Conservation (phyloP, 2,888 invertebrate species). For the Trichacis sp. region DNA sequence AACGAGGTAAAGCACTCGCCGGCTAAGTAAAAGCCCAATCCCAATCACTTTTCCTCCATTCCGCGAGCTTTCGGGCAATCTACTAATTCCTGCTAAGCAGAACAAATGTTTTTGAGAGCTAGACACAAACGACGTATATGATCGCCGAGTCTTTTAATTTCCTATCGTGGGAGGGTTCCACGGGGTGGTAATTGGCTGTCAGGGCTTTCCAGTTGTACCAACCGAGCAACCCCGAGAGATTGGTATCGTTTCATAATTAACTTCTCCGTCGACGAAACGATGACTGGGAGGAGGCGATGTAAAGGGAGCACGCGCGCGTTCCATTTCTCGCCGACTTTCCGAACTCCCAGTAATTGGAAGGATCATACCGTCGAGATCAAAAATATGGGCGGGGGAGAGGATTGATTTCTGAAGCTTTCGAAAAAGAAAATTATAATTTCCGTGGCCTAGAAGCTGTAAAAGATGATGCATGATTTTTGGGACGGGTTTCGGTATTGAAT, state of each 20-base stretch:
- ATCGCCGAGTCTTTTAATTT: conserved; percentile 69
- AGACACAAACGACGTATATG: conserved; percentile 51
- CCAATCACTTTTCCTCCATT: conserved; percentile 61
- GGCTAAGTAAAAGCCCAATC: conserved; percentile 57
- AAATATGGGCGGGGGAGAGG: background rate
- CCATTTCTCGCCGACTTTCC: background rate
- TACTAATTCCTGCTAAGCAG: conserved; percentile 64
- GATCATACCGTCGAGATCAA: background rate
- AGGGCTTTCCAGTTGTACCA: conserved; percentile 67
- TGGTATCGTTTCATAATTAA: conserved; percentile 70
- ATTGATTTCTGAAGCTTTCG: background rate
- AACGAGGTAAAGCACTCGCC: conserved; percentile 53
- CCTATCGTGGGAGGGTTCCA: conserved; percentile 64
- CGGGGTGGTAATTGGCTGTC: conserved; percentile 70
- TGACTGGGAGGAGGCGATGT: background rate
- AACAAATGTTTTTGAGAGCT: conserved; percentile 55
- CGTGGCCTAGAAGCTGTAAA: too few relatives aligned
- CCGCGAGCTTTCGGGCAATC: conserved; percentile 52
- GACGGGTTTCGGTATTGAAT: too few relatives aligned
- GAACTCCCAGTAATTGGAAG: background rate
- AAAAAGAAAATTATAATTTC: too few relatives aligned
- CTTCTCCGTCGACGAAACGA: conserved; percentile 61
- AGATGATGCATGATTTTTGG: too few relatives aligned
- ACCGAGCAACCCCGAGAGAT: conserved; percentile 67
- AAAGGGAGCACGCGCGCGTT: conserved; percentile 2